phyloP scores from a whole-genome alignment of 2,797 vertebrate species.

The Meda fulgida region DNA sequence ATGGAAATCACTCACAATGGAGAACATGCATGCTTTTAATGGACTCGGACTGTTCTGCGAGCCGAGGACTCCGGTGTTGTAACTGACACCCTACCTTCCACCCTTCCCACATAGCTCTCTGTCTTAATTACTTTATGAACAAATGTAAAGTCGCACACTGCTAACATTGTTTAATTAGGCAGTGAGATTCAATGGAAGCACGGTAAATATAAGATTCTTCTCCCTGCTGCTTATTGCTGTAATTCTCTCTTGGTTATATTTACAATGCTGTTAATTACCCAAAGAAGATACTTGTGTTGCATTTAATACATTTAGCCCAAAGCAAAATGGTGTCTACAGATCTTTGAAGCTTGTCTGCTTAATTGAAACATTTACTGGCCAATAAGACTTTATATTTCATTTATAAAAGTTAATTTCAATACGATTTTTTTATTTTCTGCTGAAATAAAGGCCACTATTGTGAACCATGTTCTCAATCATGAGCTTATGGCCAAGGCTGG shows the following conservation, averaged over 20 bases:
- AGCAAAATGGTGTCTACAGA: background rate
- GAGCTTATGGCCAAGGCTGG: no score
- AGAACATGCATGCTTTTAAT: conserved; percentile 41
- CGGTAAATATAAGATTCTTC: conserved; percentile 24
- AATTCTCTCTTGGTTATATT: conserved; percentile 25
- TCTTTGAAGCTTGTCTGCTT: background rate
- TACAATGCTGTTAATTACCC: background rate
- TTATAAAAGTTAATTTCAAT: conserved; percentile 13
- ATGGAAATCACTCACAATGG: conserved; percentile 41
- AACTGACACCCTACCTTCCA: conserved; percentile 7
- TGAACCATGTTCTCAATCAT: no score
- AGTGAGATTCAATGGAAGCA: conserved; percentile 20
- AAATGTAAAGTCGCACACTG: conserved; percentile 19
- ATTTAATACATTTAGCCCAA: background rate
- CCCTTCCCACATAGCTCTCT: conserved; percentile 17
- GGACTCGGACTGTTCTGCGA: conserved; percentile 4
- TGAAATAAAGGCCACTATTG: no score
- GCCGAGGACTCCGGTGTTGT: conserved; percentile 10
- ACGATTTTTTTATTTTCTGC: no score
- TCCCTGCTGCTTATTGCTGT: conserved; percentile 5
- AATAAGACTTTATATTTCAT: conserved; percentile 18
- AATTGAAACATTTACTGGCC: conserved; percentile 5
- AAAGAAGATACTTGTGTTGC: background rate
- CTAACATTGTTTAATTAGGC: conserved; percentile 36
- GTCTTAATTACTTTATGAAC: conserved; percentile 51